Conservation (phyloP, 2,888 invertebrate genomes). For the Pollenia angustigena region DNA sequence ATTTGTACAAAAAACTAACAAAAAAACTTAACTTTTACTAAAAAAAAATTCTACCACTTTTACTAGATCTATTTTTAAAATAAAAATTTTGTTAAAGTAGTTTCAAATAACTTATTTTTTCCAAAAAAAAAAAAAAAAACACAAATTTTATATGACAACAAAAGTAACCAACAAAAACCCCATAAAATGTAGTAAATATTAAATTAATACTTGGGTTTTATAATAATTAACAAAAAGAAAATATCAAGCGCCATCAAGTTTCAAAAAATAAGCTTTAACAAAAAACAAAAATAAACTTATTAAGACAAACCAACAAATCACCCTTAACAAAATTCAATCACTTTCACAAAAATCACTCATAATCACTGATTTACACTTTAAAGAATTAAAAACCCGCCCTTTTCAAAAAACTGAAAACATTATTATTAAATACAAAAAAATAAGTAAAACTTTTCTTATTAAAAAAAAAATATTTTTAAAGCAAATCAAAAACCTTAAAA, state of each 20-base stretch:
- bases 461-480: slow-evolving; percentile 64
- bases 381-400: slow-evolving; percentile 65
- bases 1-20: slow-evolving; percentile 42
- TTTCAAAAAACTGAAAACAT: slow-evolving; percentile 62
- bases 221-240: slow-evolving; percentile 28
- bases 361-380: slow-evolving; percentile 26
- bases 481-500: slow-evolving; percentile 16
- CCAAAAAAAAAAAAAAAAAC: neutral
- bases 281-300: slow-evolving; percentile 28
- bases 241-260: slow-evolving; percentile 71
- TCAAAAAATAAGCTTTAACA: slow-evolving; percentile 71
- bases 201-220: slow-evolving; percentile 51
- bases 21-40: neutral
- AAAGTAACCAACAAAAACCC: slow-evolving; percentile 32
- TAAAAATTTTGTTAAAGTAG: slow-evolving; percentile 40
- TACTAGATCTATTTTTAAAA: slow-evolving; percentile 32
- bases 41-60: neutral
- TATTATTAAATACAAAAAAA: slow-evolving; percentile 18
- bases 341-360: slow-evolving; percentile 43
- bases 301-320: slow-evolving; percentile 32
- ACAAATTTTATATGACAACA: slow-evolving; percentile 56
- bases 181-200: slow-evolving; percentile 41
- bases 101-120: slow-evolving; percentile 18
- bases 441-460: slow-evolving; percentile 59
- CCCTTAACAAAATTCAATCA: slow-evolving; percentile 38